Evolutionary conservation across 2,888 invertebrate genomes (phyloP), one percentile per base, ranked within the genome.

Genomic region (Neoaliturus tenellus): DNA sequence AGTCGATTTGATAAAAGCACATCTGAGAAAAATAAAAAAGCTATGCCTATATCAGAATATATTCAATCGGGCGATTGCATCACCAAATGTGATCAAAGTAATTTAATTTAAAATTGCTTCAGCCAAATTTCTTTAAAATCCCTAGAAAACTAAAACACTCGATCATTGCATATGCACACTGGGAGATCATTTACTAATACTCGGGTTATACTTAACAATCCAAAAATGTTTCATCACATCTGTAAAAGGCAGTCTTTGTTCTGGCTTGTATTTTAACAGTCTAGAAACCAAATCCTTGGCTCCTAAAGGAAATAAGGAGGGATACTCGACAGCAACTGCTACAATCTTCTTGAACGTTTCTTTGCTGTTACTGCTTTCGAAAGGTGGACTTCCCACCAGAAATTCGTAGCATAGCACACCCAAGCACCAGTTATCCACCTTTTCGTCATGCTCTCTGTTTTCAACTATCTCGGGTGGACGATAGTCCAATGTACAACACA

Each of bases 381-480:
- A 99, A 0, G 99, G 99, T 0, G 99, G 98, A 84, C 92, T 93
- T 0, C 99, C 99, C 0, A 96, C 96, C 0, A 99, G 92, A 90
- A 99, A 98, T 90, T 99, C 99, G 88, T 97, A 99, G 86, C 97
- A 95, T 3, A 97, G 91, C 71, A 97, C 94, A 4, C 99, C 99
- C 83, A 98, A 92, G 89, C 98, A 98, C 99, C 99, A 99, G 88
- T 98, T 94, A 91, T 99, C 99, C 0, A 97, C 96, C 85, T 93
- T 94, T 83, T 96, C 94, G 88, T 96, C 95, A 89, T 99, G 98
- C 0, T 93, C 91, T 88, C 94, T 93, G 0, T 95, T 95, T 87
- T 95, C 94, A 8, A 99, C 94, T 98, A 99, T 99, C 92, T 99
- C 99, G 8, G 99, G 99, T 0, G 98, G 97, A 33, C 99, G 91